Percentiles rank a stretch among this genome's conserved stretches.
phyloP scores from a whole-genome alignment of 2,113 vertebrate genomes.

The Pelecanoides urinatrix region DNA sequence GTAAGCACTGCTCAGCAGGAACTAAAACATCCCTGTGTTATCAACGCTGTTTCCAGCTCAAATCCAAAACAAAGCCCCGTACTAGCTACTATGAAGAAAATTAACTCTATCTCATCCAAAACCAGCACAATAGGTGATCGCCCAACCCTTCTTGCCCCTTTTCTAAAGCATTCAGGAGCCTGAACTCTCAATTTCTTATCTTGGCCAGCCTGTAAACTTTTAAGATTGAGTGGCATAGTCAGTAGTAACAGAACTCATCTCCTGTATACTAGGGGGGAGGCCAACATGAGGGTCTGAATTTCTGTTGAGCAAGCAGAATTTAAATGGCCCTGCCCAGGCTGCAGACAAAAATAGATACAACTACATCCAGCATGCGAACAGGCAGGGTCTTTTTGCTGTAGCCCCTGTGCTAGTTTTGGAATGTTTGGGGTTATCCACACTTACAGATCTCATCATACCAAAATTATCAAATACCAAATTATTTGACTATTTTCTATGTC shows the following conservation, averaged over 20 bases:
- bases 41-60: too few relatives aligned
- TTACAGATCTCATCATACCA: constrained; percentile 57
- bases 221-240: constrained; percentile 41
- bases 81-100: too few relatives aligned
- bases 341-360: constrained; percentile 60
- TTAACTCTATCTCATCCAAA: too few relatives aligned
- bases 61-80: too few relatives aligned
- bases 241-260: constrained; percentile 59
- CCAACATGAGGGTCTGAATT: constrained; percentile 23
- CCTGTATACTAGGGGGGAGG: background rate
- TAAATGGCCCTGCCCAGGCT: constrained; percentile 43
- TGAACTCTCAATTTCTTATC: constrained; percentile 32
- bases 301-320: constrained; percentile 70
- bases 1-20: too few relatives aligned
- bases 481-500: constrained; percentile 67
- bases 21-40: too few relatives aligned
- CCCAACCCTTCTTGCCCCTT: background rate
- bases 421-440: background rate
- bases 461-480: constrained; percentile 76
- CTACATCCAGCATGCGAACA: background rate
- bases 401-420: background rate
- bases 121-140: background rate
- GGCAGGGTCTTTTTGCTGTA: background rate
- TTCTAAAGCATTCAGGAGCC: constrained; percentile 1
- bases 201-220: constrained; percentile 21